Evolutionary conservation across 2,888 invertebrate species (phyloP).

Genomic region (Oxycera nigricornis): DNA sequence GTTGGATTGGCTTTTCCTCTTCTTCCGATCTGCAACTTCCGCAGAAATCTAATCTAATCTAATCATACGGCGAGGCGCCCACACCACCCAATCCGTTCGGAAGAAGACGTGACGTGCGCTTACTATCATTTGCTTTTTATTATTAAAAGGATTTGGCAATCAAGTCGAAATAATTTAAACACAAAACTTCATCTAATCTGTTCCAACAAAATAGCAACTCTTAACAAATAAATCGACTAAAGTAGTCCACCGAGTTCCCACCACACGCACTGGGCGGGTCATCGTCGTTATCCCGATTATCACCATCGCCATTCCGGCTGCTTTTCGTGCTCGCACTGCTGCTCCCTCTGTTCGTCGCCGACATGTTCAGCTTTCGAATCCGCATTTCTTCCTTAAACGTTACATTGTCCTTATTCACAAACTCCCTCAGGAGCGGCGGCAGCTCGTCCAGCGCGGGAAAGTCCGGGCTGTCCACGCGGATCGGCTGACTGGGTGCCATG

Average conservation of each 20-base stretch:
- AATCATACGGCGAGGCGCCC: too few species aligned
- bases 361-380: constrained; percentile 53
- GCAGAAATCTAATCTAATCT: too few species aligned
- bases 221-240: constrained; percentile 60
- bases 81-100: too few species aligned
- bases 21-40: too few species aligned
- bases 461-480: constrained; percentile 54
- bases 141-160: constrained; percentile 42
- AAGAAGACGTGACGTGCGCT: too few species aligned
- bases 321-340: constrained; percentile 40
- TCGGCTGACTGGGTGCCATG: constrained; percentile 53
- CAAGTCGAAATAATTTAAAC: constrained; percentile 41
- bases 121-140: constrained; percentile 27
- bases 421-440: constrained; percentile 57
- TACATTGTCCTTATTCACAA: constrained; percentile 58
- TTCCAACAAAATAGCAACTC: constrained; percentile 32
- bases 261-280: constrained; percentile 59
- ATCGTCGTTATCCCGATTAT: constrained; percentile 58
- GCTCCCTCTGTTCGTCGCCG: constrained; percentile 41
- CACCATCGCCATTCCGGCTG: constrained; percentile 50
- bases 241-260: constrained; percentile 56
- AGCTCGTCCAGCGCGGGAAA: constrained; percentile 57
- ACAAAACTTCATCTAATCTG: constrained; percentile 29
- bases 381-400: constrained; percentile 56
- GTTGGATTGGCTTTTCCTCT: too few species aligned